phyloP scores from a whole-genome alignment of 2,797 vertebrate genomes.

The Coranthus polyacanthus region DNA sequence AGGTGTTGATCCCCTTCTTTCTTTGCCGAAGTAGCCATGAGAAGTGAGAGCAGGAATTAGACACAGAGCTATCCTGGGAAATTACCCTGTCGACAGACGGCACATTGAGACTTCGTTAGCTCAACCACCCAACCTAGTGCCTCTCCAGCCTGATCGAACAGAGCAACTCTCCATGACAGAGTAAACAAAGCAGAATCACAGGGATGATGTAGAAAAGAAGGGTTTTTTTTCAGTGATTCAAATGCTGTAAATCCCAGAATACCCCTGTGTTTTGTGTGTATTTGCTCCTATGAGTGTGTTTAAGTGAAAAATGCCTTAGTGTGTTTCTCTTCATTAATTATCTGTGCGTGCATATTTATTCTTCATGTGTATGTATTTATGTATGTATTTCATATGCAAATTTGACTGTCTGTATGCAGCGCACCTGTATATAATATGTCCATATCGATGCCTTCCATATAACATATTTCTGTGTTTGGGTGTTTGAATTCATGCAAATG shows the following conservation, averaged over 20 bases:
- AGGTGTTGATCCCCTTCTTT: constrained; percentile 67
- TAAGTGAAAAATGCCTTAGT: constrained; percentile 6
- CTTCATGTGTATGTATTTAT: constrained; percentile 7
- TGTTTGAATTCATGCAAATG: constrained; percentile 53
- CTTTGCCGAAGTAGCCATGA: constrained; percentile 55
- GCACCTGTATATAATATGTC: constrained; percentile 21
- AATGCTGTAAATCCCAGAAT: constrained; percentile 33
- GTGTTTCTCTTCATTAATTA: constrained; percentile 41
- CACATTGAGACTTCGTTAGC: constrained; percentile 79
- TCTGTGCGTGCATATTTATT: constrained; percentile 6
- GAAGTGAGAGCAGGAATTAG: constrained; percentile 45
- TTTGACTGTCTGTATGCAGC: background rate
- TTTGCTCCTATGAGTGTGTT: constrained; percentile 24
- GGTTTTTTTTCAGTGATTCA: constrained; percentile 40
- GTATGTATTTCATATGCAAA: constrained; percentile 11
- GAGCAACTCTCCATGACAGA: constrained; percentile 61
- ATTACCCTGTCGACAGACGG: constrained; percentile 79
- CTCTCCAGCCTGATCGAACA: constrained; percentile 70
- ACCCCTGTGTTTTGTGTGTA: constrained; percentile 19
- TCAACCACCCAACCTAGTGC: constrained; percentile 62
- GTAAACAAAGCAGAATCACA: constrained; percentile 74
- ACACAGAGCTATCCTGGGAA: constrained; percentile 74
- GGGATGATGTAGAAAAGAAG: constrained; percentile 48
- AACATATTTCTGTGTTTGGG: constrained; percentile 20
- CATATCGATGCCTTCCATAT: constrained; percentile 23